Percentiles rank a stretch among this genome's conserved stretches.
Conservation (phyloP, 2,888 invertebrate genomes). For the Azorinus chamasolen region DNA sequence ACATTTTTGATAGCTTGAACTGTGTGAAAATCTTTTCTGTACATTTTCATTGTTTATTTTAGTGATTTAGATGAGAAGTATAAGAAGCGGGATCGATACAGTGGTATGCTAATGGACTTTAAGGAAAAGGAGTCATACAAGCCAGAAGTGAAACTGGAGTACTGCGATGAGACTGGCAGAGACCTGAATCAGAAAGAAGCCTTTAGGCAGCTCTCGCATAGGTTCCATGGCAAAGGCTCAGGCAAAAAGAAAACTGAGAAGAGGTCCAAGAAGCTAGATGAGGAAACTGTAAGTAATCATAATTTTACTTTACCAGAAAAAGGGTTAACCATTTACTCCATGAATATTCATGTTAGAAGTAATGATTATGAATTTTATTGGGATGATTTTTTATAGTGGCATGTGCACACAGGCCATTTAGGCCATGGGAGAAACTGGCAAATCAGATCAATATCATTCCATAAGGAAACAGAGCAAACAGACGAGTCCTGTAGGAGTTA, state of each 20-base stretch:
- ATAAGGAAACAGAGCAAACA: too few relatives aligned
- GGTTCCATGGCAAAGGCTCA: slow-evolving; percentile 99
- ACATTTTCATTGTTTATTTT: slow-evolving; percentile 6
- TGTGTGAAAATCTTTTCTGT: too few relatives aligned
- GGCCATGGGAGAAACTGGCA: too few relatives aligned
- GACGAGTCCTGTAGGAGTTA: too few relatives aligned
- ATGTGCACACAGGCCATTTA: too few relatives aligned
- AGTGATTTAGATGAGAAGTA: slow-evolving; percentile 86
- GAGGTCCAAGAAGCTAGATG: slow-evolving; percentile 96
- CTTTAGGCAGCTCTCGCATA: slow-evolving; percentile 96
- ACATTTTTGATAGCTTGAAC: too few relatives aligned
- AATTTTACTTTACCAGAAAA: too few relatives aligned
- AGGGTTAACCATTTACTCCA: too few relatives aligned
- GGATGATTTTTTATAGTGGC: too few relatives aligned
- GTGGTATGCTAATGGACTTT: slow-evolving; percentile 95
- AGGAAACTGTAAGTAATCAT: slow-evolving; percentile 91
- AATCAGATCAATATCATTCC: too few relatives aligned
- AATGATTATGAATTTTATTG: too few relatives aligned
- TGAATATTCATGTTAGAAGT: too few relatives aligned
- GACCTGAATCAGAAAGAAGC: slow-evolving; percentile 98
- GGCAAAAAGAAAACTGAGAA: slow-evolving; percentile 99
- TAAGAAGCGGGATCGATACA: slow-evolving; percentile 82
- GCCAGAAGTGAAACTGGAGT: slow-evolving; percentile 97
- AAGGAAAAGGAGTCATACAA: slow-evolving; percentile 96
- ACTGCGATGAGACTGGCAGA: slow-evolving; percentile 98